Base-by-base conservation (phyloP, 1,140 invertebrate genomes). In the Drosophila kepulauana region DNA sequence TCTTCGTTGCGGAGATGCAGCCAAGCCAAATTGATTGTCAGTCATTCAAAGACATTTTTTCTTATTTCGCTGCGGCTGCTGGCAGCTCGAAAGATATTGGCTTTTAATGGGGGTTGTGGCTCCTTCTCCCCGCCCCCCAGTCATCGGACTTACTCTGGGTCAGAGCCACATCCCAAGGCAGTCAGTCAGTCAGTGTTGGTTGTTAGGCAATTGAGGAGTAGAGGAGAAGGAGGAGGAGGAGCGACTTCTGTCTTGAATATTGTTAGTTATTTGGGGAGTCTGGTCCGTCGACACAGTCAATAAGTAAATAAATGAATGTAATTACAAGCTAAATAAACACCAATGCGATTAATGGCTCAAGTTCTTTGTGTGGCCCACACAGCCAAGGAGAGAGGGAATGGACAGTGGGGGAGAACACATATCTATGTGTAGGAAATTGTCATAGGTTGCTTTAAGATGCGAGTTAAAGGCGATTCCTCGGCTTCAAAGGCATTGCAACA, bases 251-350 rank as follows among this genome's bases (percentile, higher is more conserved):
- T 51, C 59, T 51, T 64, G 49, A 52, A 64, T 64, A 64, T 64
- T 64, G 81, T 82, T 82, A 82, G 49, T 65, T 65, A 77, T 81
- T 75, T 74, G 84, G 71, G 77, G 79, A 70, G 77, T 64, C 38
- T 52, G 41, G 58, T 58, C 43, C 72, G 80, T 84, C 80, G 80
- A 84, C 81, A 84, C 84, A 88, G 84, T 91, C 89, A 91, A 91
- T 91, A 91, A 91, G 89, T 90, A 91, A 91, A 91, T 91, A 91
- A 91, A 91, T 91, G 88, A 91, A 91, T 88, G 89, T 91, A 91
- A 91, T 91, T 91, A 91, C 89, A 91, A 89, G 89, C 89, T 91
- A 91, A 91, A 91, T 91, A 91, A 91, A 91, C 89, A 91, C 89
- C 89, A 91, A 91, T 86, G 79, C 89, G 89, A 91, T 91, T 91